Evolutionary conservation across 1,140 invertebrate genomes (phyloP), one percentile per base, ranked within the genome.

Genomic region (Drosophila repletoides): DNA sequence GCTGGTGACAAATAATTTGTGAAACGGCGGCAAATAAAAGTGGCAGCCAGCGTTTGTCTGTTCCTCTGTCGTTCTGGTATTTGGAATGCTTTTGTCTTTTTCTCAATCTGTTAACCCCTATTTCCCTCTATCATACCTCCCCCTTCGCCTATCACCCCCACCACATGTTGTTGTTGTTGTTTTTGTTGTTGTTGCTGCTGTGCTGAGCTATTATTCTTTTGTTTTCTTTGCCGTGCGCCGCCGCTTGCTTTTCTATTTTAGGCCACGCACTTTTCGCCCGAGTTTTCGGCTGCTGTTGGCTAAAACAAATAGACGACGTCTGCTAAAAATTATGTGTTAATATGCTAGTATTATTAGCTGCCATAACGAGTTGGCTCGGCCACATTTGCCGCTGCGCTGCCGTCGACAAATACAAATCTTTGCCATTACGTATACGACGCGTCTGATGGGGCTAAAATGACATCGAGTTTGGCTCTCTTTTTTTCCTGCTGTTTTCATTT

Each of bases 261-360:
- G 61, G 46, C 56, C 63, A 58, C 76, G 65, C 65, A 68, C 65
- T 63, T 63, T 69, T 69, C 41, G 56, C 29, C 46, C 33, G 48
- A 48, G 48, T 58, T 58, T 58, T 21, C 53, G 9, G 3, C 41
- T 26, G 12, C 41, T 45, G 53, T 64, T 72, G 76, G 72, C 72
- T 66, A 70, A 77, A 74, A 70, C 74, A 84, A 67, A 81, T 61
- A 69, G 72, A 68, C 33, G 45, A 68, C 40, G 79, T 76, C 79
- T 74, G 70, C 41, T 71, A 80, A 56, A n/a, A 83, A 83, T 83
- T 83, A 83, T 83, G 79, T 83, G 79, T 83, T 83, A 83, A 83
- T 83, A 83, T 83, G 70, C 79, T 83, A 71, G 79, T 83, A 83
- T 83, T 83, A 83, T 83, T 83, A 83, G 79, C 80, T 79, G 80